Conservation (phyloP, 1,140 invertebrate genomes). For the Calosoma granatense region DNA sequence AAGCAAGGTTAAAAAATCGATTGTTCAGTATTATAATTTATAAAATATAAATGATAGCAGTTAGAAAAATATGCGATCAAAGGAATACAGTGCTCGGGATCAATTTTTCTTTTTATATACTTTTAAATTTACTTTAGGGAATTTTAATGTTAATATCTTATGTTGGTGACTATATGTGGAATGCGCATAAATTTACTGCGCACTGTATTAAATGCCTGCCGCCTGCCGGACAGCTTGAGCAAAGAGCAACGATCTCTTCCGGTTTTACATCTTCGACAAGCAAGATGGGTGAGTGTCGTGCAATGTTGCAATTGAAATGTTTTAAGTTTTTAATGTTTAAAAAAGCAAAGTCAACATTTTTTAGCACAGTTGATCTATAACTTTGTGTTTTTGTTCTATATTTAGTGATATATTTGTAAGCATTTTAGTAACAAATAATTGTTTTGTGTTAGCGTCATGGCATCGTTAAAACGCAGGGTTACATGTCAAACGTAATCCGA, state of each 20-base stretch:
- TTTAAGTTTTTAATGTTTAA: neutral
- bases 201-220: neutral
- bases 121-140: too few species aligned
- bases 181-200: neutral
- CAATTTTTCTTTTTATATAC: too few species aligned
- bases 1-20: too few species aligned
- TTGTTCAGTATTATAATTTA: too few species aligned
- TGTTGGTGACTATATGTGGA: too few species aligned
- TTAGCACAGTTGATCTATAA: too few species aligned
- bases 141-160: too few species aligned
- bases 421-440: neutral
- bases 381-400: too few species aligned
- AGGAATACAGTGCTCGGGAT: too few species aligned
- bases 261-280: constrained; percentile 1
- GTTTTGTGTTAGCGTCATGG: constrained; percentile 1
- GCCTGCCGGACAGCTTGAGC: neutral
- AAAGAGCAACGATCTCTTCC: constrained; percentile 6
- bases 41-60: too few species aligned
- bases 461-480: neutral
- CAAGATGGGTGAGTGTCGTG: constrained; percentile 10
- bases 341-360: neutral
- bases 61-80: too few species aligned
- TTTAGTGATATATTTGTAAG: too few species aligned
- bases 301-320: neutral
- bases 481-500: constrained; percentile 1